These are phyloP conservation scores for Acrossocheilus wenchowensis DNA, from an alignment of 2,797 vertebrate species.

Conservation along the genomic window DNA sequence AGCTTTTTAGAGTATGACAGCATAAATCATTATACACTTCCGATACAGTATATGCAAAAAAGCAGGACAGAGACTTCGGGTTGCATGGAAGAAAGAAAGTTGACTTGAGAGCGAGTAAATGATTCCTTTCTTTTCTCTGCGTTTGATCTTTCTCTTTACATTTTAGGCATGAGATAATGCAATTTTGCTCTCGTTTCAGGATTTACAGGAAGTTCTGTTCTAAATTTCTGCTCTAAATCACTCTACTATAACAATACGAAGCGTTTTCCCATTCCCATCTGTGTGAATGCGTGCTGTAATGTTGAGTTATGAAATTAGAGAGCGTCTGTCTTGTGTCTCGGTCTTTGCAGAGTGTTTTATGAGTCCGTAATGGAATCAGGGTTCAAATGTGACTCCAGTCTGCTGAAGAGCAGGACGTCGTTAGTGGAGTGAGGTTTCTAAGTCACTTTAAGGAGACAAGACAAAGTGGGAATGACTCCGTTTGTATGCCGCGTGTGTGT, in stretches of 20 bases:
- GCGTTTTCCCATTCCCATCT: slow-evolving; percentile 10
- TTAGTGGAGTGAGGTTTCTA: slow-evolving; percentile 38
- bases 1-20: not conserved
- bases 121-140: not conserved
- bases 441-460: slow-evolving; percentile 40
- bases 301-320: slow-evolving; percentile 32
- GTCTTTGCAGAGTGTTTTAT: slow-evolving; percentile 31
- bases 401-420: slow-evolving; percentile 19
- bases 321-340: slow-evolving; percentile 22
- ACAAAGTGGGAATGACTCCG: slow-evolving; percentile 37
- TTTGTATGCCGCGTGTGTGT: slow-evolving; percentile 30
- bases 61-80: not conserved
- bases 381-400: slow-evolving; percentile 35
- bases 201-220: slow-evolving; percentile 18
- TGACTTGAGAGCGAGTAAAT: not conserved
- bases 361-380: slow-evolving; percentile 34
- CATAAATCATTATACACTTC: not conserved
- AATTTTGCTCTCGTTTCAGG: not conserved
- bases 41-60: not conserved
- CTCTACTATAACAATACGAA: slow-evolving; percentile 20
- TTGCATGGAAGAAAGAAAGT: not conserved
- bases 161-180: not conserved
- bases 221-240: not conserved
- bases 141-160: not conserved
- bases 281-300: slow-evolving; percentile 25